phyloP scores from a whole-genome alignment of 2,113 vertebrate species.

The Platichthys flesus region DNA sequence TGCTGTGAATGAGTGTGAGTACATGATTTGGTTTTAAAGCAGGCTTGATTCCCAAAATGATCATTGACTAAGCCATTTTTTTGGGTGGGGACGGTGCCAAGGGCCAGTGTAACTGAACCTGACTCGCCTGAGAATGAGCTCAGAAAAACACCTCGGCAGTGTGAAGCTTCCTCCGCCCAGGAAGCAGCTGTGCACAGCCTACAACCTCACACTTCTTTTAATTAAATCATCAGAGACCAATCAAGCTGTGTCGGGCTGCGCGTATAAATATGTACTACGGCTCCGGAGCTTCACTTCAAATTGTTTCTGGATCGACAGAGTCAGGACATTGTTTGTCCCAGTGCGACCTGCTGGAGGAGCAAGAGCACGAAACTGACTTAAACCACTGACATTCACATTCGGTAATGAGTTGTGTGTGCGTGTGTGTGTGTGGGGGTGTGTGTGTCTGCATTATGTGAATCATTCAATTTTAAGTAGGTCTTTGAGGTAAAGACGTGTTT shows the following conservation, averaged over 20 bases:
- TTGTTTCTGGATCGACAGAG: no score
- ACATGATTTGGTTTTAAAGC: conserved; percentile 57
- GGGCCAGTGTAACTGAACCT: conserved; percentile 49
- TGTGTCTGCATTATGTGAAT: no score
- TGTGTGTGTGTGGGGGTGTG: background rate
- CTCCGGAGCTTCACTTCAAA: background rate
- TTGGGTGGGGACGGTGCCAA: background rate
- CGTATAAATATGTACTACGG: conserved; percentile 16
- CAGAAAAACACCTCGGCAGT: conserved; percentile 12
- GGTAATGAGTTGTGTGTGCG: background rate
- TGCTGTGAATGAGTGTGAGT: background rate
- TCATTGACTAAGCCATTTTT: conserved; percentile 46
- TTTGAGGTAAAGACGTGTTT: no score
- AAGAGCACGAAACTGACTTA: background rate
- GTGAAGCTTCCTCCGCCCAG: conserved; percentile 1
- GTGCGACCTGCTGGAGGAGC: no score
- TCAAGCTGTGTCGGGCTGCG: conserved; percentile 5
- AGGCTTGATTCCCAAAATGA: conserved; percentile 48
- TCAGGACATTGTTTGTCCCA: no score
- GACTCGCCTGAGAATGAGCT: conserved; percentile 43
- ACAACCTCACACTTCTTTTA: conserved; percentile 25
- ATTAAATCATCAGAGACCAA: conserved; percentile 48
- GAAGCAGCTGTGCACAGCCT: conserved; percentile 5
- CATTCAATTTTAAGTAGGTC: no score
- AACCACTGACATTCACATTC: background rate